Evolutionary conservation across 2,113 vertebrate genomes (phyloP).

Genomic region (Phalacrocorax carbo): DNA sequence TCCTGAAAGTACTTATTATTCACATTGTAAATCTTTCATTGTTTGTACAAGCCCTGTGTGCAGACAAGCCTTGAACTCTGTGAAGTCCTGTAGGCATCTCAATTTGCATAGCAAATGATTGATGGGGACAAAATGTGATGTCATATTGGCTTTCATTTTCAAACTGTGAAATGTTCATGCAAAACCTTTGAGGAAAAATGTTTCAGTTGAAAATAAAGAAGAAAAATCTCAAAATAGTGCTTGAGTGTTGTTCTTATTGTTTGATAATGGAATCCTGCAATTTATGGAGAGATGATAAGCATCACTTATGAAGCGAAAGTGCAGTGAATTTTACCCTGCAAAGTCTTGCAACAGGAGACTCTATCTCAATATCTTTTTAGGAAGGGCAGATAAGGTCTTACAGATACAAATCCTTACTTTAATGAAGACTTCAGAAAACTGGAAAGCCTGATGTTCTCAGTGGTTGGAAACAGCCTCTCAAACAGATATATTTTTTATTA

Average conservation of each 20-base stretch:
- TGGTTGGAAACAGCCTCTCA: background rate
- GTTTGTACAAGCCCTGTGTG: background rate
- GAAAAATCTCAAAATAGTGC: background rate
- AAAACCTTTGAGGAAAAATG: background rate
- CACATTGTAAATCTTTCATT: slow-evolving; percentile 19
- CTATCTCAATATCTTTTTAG: background rate
- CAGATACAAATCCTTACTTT: background rate
- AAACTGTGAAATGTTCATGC: background rate
- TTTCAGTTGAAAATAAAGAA: background rate
- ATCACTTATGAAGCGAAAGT: background rate
- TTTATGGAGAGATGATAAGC: background rate
- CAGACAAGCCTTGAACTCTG: slow-evolving; percentile 35
- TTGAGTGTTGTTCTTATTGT: background rate
- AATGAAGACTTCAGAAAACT: background rate
- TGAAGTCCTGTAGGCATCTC: slow-evolving; percentile 23
- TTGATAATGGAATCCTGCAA: background rate
- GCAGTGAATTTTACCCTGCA: background rate
- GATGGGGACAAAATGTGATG: slow-evolving; percentile 30
- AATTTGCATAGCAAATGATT: slow-evolving; percentile 40
- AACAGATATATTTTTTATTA: background rate
- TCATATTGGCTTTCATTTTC: background rate
- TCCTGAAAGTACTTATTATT: slow-evolving; percentile 24
- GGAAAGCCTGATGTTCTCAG: background rate
- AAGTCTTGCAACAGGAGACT: background rate
- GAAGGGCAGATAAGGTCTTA: slow-evolving; percentile 13